phyloP scores from a whole-genome alignment of 2,113 vertebrate genomes.

The Rhinichthys klamathensis region DNA sequence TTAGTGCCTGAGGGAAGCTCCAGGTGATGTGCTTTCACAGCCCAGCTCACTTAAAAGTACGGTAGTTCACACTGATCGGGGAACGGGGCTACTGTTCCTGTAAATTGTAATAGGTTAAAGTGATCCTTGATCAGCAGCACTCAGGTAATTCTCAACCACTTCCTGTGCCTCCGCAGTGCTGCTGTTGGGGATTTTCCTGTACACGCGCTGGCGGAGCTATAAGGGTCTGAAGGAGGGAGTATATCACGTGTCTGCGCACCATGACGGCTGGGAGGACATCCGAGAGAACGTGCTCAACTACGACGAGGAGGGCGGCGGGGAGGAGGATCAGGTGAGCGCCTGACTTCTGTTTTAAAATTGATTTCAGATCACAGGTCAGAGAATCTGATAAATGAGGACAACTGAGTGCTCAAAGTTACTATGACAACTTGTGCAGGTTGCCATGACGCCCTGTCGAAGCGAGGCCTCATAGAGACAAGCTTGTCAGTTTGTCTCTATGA shows the following conservation, averaged over 20 bases:
- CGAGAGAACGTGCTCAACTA: slow-evolving; percentile 89
- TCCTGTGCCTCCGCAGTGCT: slow-evolving; percentile 74
- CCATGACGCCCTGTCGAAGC: slow-evolving; percentile 26
- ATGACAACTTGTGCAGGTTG: slow-evolving; percentile 50
- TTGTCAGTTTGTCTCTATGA: slow-evolving; percentile 52
- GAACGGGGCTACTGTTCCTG: neutral
- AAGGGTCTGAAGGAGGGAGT: slow-evolving; percentile 78
- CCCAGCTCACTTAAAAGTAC: neutral
- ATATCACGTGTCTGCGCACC: slow-evolving; percentile 75
- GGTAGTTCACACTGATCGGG: neutral
- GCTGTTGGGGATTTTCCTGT: slow-evolving; percentile 78
- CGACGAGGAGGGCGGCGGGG: slow-evolving; percentile 87
- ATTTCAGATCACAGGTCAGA: slow-evolving; percentile 22
- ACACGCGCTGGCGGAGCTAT: slow-evolving; percentile 79
- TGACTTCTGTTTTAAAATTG: neutral
- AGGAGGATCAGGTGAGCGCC: slow-evolving; percentile 84
- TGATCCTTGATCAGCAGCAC: neutral
- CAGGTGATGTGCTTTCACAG: slow-evolving; percentile 20
- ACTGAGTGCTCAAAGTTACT: slow-evolving; percentile 33
- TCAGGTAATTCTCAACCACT: slow-evolving; percentile 10
- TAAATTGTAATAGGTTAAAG: slow-evolving; percentile 1
- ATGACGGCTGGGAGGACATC: slow-evolving; percentile 86
- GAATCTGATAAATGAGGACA: neutral
- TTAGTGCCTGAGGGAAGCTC: slow-evolving; percentile 1
- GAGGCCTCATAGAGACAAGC: no score